These are phyloP conservation scores for Anthrax anthrax DNA, from an alignment of 2,888 invertebrate species.

Conservation along the genomic window DNA sequence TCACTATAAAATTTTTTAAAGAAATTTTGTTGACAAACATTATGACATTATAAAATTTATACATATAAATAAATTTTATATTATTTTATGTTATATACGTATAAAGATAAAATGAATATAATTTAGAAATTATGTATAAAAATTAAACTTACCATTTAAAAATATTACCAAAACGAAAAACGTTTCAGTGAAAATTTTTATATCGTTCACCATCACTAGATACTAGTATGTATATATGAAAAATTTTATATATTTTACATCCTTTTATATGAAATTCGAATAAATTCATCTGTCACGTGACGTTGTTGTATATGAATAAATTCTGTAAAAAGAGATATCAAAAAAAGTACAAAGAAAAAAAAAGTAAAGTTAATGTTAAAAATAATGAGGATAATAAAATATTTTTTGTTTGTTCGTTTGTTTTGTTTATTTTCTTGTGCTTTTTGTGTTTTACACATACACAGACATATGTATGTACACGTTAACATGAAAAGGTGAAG, in stretches of 20 bases:
- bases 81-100: no score
- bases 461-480: no score
- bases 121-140: no score
- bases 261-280: constrained; percentile 4
- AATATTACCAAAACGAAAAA: constrained; percentile 12
- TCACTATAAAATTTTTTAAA: no score
- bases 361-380: constrained; percentile 4
- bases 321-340: not conserved
- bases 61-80: no score
- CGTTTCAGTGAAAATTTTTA: constrained; percentile 9
- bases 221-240: constrained; percentile 3
- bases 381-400: not conserved
- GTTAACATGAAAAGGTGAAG: no score
- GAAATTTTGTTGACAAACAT: no score
- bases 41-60: no score
- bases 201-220: constrained; percentile 11
- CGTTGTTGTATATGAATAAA: no score
- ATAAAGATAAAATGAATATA: no score
- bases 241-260: constrained; percentile 7
- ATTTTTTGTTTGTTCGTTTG: not conserved
- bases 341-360: not conserved
- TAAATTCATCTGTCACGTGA: constrained; percentile 4
- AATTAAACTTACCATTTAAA: constrained; percentile 11
- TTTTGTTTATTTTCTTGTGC: no score
- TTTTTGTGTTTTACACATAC: not conserved